Conservation (phyloP, 2,888 invertebrate genomes). For the Stenolophus ochropezus region DNA sequence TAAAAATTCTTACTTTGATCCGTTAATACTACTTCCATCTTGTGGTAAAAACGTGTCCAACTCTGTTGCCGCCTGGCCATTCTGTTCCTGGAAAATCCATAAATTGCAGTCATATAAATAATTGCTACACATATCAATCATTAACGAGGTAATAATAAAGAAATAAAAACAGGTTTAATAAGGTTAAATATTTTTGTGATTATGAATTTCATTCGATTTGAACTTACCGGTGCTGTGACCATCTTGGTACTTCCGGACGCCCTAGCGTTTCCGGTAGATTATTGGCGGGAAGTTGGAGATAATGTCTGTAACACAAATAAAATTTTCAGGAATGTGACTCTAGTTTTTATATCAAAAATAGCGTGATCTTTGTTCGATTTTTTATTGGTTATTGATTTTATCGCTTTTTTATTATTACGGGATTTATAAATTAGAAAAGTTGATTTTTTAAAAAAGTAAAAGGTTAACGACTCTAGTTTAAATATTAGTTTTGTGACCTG, state of each 20-base stretch:
- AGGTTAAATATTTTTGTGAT: background rate
- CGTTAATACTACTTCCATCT: conserved; percentile 78
- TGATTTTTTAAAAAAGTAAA: background rate
- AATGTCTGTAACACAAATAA: conserved; percentile 6
- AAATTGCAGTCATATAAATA: background rate
- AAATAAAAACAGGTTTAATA: background rate
- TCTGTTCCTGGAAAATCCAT: conserved; percentile 69
- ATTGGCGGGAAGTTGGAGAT: conserved; percentile 28
- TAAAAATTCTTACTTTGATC: conserved; percentile 74
- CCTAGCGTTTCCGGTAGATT: conserved; percentile 3
- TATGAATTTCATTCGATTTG: background rate
- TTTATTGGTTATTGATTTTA: background rate
- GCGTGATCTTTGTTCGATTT: background rate
- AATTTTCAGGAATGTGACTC: background rate
- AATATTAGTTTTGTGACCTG: conserved; percentile 14
- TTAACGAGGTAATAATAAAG: background rate
- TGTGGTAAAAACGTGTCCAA: conserved; percentile 87
- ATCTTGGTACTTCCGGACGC: conserved; percentile 20
- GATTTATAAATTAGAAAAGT: background rate
- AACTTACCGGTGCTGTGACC: conserved; percentile 58
- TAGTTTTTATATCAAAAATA: background rate
- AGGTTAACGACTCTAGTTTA: conserved; percentile 6
- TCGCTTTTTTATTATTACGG: background rate
- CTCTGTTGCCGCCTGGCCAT: conserved; percentile 79
- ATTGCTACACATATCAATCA: conserved; percentile 34